Evolutionary conservation across 2,888 invertebrate species (phyloP).

Genomic region (Danaus chrysippus): DNA sequence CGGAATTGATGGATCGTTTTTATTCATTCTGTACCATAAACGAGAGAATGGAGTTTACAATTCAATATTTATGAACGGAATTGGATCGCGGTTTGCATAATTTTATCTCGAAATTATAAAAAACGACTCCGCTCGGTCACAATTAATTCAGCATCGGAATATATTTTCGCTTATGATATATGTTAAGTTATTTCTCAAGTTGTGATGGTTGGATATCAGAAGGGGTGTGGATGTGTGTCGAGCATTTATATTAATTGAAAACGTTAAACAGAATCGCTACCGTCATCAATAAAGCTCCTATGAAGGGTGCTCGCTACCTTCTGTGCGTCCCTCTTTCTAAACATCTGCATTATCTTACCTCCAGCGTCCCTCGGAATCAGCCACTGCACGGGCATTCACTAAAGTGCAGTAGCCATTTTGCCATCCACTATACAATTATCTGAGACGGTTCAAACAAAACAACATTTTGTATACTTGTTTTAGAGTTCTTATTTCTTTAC

Average conservation of each 20-base stretch:
- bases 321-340: conserved; percentile 43
- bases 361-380: conserved; percentile 61
- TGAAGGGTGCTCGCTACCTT: conserved; percentile 36
- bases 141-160: conserved; percentile 21
- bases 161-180: conserved; percentile 22
- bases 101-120: conserved; percentile 41
- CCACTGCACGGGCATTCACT: conserved; percentile 67
- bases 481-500: conserved; percentile 35
- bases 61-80: conserved; percentile 61
- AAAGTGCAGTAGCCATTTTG: conserved; percentile 72
- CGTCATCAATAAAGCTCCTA: conserved; percentile 61
- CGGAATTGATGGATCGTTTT: conserved; percentile 72
- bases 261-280: conserved; percentile 62
- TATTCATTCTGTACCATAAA: conserved; percentile 60
- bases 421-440: conserved; percentile 64
- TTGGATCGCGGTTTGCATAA: conserved; percentile 49
- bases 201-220: conserved; percentile 17
- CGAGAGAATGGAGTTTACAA: conserved; percentile 58
- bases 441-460: conserved; percentile 34
- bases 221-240: conserved; percentile 33
- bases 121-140: conserved; percentile 33
- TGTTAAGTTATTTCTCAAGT: conserved; percentile 18
- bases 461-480: conserved; percentile 30
- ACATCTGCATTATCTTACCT: conserved; percentile 77
- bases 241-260: conserved; percentile 73